Base-by-base conservation (phyloP, 2,888 invertebrate species). In the Rhodophaea formosa region DNA sequence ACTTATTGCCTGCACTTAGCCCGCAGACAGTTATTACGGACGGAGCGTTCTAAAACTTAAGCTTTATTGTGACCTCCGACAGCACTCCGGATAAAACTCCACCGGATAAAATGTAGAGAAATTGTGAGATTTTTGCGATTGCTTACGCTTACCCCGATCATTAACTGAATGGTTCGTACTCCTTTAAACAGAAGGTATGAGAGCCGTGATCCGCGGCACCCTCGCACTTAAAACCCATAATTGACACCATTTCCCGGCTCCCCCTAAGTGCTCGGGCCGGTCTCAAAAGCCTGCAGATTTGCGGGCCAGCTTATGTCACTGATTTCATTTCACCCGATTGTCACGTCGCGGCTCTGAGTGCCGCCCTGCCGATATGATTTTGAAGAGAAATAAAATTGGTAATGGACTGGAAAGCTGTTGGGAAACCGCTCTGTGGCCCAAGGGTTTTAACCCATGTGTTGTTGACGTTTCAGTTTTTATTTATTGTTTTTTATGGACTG, bases 261-360 rank as follows among this genome's bases (percentile, higher is more conserved):
- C 81, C 85, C 84, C 83, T 85, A 88, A 88, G 87, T 88, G 88
- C 90, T 84, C 77, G 75, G 71, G 67, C 72, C 72, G 71, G 69
- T 71, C 79, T 85, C 81, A 81, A 85, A 86, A 82, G 84, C 77
- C 77, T 71, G 73, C 74, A 86, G 87, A 88, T 88, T 88, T 87
- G 85, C 79, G 89, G 84, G 71, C 71, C 77, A 79, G 88, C 88
- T 90, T 90, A 90, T 82, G 89, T 77, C 81, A 77, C 75, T 87
- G 88, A 90, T 88, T 91, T 88, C 87, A 88, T 90, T 88, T 78
- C 74, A 76, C 77, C 69, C 82, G 80, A 85, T 86, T 86, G 88
- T 88, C 89, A 87, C 87, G 90, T 88, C 80, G 76, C 74, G 67
- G 61, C 65, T 71, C 71, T 83, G 85, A 88, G 88, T 88, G 88